Conservation (phyloP, 2,888 invertebrate genomes). For the Toxonevra muliebris region DNA sequence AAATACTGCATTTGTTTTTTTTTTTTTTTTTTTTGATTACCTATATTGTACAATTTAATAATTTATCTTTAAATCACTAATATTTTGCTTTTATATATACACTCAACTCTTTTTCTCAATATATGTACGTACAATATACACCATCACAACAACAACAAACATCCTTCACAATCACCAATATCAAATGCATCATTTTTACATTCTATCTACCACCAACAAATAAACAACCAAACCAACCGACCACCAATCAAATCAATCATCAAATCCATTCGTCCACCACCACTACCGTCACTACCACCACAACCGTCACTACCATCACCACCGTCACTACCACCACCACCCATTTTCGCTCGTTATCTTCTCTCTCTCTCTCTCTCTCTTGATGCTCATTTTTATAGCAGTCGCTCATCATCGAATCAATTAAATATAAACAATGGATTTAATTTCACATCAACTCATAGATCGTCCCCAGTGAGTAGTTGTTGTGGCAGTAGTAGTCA, state of each 20-base stretch:
- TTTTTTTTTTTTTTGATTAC: no score
- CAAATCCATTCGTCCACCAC: slow-evolving; percentile 7
- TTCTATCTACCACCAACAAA: slow-evolving; percentile 14
- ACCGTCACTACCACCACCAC: slow-evolving; percentile 22
- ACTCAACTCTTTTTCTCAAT: no score
- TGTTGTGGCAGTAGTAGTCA: slow-evolving; percentile 67
- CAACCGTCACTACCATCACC: slow-evolving; percentile 4
- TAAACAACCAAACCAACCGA: slow-evolving; percentile 25
- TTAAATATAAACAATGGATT: slow-evolving; percentile 65
- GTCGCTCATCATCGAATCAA: slow-evolving; percentile 65
- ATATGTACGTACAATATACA: no score
- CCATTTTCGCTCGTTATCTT: slow-evolving; percentile 57
- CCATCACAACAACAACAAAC: no score
- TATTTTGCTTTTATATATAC: no score
- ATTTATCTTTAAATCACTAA: no score
- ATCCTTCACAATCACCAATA: no score
- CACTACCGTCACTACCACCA: slow-evolving; percentile 21
- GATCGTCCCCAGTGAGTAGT: slow-evolving; percentile 67
- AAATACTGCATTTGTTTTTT: no score
- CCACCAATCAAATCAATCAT: slow-evolving; percentile 14
- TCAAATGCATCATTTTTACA: no score
- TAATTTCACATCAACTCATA: slow-evolving; percentile 65
- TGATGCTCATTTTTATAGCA: slow-evolving; percentile 62
- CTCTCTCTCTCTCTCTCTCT: slow-evolving; percentile 51
- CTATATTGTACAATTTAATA: no score